phyloP scores from a whole-genome alignment of 23 tunicate genomes.

The Trididemnum miniatum region DNA sequence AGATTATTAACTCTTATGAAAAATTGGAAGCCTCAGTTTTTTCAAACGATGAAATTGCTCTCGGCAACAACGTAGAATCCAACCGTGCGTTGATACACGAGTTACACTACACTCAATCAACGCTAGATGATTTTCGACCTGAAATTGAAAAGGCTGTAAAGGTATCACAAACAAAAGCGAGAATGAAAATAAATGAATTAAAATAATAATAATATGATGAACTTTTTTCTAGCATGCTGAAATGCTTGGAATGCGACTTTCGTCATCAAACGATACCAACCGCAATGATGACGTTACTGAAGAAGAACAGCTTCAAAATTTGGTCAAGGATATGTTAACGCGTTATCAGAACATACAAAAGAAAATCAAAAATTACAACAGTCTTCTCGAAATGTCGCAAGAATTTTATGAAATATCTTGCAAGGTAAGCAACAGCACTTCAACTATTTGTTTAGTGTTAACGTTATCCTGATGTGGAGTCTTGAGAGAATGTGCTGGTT shows the following conservation, averaged over 20 bases:
- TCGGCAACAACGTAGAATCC: slow-evolving; percentile 51
- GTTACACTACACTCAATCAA: slow-evolving; percentile 19
- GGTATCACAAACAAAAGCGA: too few species aligned
- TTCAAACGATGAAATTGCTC: slow-evolving; percentile 35
- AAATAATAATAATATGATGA: too few species aligned
- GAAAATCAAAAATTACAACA: slow-evolving; percentile 55
- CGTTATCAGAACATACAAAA: slow-evolving; percentile 48
- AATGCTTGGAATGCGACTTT: slow-evolving; percentile 57
- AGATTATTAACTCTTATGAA: slow-evolving; percentile 66
- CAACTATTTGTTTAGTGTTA: too few species aligned
- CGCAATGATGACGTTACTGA: slow-evolving; percentile 14
- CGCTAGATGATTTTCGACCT: slow-evolving; percentile 50
- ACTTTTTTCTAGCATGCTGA: slow-evolving; percentile 44
- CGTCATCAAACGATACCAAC: neutral
- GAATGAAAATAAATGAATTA: too few species aligned
- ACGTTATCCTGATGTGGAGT: too few species aligned
- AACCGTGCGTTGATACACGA: slow-evolving; percentile 33
- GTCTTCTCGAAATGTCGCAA: slow-evolving; percentile 37
- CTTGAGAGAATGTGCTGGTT: too few species aligned
- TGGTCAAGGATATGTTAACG: slow-evolving; percentile 28
- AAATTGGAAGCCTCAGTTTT: slow-evolving; percentile 61
- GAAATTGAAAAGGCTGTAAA: slow-evolving; percentile 73
- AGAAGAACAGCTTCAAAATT: slow-evolving; percentile 16
- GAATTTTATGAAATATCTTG: slow-evolving; percentile 26
- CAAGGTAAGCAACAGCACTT: too few species aligned